Base-by-base conservation (phyloP, 2,797 vertebrate genomes). In the Clamator glandarius region DNA sequence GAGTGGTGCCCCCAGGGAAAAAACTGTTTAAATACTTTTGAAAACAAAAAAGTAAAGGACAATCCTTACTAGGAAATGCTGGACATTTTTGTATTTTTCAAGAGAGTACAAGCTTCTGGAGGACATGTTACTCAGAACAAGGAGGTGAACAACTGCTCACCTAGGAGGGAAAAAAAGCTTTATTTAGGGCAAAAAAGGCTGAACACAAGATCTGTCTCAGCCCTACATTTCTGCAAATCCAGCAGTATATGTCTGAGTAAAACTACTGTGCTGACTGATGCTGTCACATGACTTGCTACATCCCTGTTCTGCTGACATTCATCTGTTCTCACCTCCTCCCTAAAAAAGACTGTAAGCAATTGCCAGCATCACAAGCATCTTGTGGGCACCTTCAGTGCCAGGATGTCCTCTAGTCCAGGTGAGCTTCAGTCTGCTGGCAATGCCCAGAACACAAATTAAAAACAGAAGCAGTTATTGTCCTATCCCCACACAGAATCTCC, bases 351-450 rank as follows among this genome's bases (percentile, higher is more conserved):
- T 19, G 12, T 25, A 28, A 48, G 11, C 28, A 62, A 31, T 28
- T 63, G 13, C 20, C 76, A 67, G 64, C 36, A 46, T 14, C 58
- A 12, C 24, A 25, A 59, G 24, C 6, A 7, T 39, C 58, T 48
- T 68, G 66, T 44, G 41, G 55, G 33, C 29, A 35, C 33, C 39
- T 33, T 39, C 42, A 18, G 11, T 31, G 59, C 44, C 80, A 69
- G 12, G 5, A 25, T 12, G 12, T 1, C 0, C 6, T 48, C 69
- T 3, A 15, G 13, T 4, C 25, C 1, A n/a, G 33, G 6, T 36
- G 17, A 67, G 1, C 33, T 41, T 51, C 24, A 9, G 16, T 36
- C 31, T 84, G 17, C 6, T 20, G 33, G 33, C 0, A 2, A 25
- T 26, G 44, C 25, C 33, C 80, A 51, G 28, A 2, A 20, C 25